A percentile compares a stretch with the other conserved stretches of the same genome.
Evolutionary conservation across 1,140 invertebrate species (phyloP).

Genomic region (Drosophila nikananu): DNA sequence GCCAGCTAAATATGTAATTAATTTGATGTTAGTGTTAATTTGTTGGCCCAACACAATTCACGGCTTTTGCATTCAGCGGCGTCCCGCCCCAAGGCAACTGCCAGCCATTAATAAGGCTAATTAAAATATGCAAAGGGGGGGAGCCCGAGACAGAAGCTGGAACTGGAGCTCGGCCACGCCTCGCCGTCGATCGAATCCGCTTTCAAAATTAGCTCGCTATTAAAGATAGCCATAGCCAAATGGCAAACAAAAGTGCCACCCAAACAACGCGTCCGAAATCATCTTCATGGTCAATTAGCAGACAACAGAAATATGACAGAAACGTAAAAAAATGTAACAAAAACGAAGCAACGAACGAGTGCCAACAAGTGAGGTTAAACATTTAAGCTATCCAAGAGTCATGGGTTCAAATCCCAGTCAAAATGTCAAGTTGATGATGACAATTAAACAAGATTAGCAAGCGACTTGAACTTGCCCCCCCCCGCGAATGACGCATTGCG

Average conservation of each 20-base stretch:
- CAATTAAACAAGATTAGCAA: conserved; percentile 58
- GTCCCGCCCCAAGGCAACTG: conserved; percentile 43
- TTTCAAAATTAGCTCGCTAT: conserved; percentile 79
- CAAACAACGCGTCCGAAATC: conserved; percentile 50
- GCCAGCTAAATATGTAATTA: conserved; percentile 71
- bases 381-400: conserved; percentile 51
- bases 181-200: conserved; percentile 47
- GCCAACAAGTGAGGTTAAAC: conserved; percentile 37
- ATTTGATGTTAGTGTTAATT: conserved; percentile 67
- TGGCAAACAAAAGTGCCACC: conserved; percentile 78
- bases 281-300: conserved; percentile 81
- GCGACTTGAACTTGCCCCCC: conserved; percentile 65
- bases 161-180: conserved; percentile 41
- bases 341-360: conserved; percentile 18
- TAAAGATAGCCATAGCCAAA: conserved; percentile 70
- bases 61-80: conserved; percentile 41
- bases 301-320: conserved; percentile 68
- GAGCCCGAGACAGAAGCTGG: conserved; percentile 38
- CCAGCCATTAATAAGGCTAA: conserved; percentile 64
- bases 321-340: conserved; percentile 20
- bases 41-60: conserved; percentile 67
- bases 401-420: conserved; percentile 44
- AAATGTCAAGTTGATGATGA: conserved; percentile 57
- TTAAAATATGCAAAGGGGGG: conserved; percentile 61
- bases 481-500: conserved; percentile 38